Conservation (phyloP, 2,888 invertebrate species). For the Brenthis hecate region DNA sequence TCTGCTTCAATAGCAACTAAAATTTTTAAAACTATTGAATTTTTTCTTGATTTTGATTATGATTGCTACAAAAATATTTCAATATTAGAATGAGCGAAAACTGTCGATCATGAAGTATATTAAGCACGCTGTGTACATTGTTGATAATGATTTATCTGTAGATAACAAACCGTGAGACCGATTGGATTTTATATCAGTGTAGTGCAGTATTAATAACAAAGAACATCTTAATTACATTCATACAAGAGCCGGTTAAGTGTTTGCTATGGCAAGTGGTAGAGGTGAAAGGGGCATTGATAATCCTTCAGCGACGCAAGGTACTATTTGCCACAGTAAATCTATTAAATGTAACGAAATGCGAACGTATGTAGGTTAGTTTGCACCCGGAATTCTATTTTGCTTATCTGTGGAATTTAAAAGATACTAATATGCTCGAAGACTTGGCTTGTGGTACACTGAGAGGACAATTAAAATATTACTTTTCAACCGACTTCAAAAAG, state of each 20-base stretch:
- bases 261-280: conserved; percentile 35
- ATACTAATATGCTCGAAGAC: too few species aligned
- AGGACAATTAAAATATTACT: too few species aligned
- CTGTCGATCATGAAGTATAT: conserved; percentile 4
- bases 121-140: conserved; percentile 31
- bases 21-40: too few species aligned
- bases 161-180: conserved; percentile 57
- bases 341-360: conserved; percentile 41
- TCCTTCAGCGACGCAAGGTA: conserved; percentile 60
- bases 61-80: not conserved
- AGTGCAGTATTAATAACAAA: conserved; percentile 56
- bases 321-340: too few species aligned
- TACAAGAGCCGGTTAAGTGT: conserved; percentile 4
- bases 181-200: conserved; percentile 57
- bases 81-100: not conserved
- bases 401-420: not conserved
- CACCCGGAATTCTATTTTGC: not conserved
- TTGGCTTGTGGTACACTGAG: too few species aligned
- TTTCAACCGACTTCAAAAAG: too few species aligned
- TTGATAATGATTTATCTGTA: conserved; percentile 50
- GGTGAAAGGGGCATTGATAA: conserved; percentile 56
- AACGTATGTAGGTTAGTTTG: conserved; percentile 48
- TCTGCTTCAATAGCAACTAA: too few species aligned
- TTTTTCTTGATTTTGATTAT: too few species aligned
- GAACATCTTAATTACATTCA: conserved; percentile 45